These are phyloP conservation scores for Propsilocerus akamusi DNA, from an alignment of 1,140 invertebrate species.

Conservation along the genomic window DNA sequence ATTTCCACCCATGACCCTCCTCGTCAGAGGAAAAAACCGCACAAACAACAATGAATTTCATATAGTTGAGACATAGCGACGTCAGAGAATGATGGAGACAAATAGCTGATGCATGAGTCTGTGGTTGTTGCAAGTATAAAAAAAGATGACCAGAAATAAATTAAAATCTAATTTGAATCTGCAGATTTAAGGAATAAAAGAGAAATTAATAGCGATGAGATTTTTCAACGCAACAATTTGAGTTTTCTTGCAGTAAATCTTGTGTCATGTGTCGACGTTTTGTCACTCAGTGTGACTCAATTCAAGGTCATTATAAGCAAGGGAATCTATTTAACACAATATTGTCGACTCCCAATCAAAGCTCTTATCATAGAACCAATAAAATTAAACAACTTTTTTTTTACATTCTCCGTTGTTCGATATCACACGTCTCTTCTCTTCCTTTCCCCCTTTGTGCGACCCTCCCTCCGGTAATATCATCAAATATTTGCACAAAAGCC, in stretches of 20 bases:
- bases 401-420: too few relatives aligned
- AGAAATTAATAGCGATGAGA: too few relatives aligned
- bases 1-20: not conserved
- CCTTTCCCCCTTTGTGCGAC: not conserved
- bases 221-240: too few relatives aligned
- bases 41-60: not conserved
- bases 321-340: too few relatives aligned
- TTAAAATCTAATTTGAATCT: slow-evolving; percentile 1
- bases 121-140: too few relatives aligned
- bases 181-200: not conserved
- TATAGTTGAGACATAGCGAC: not conserved
- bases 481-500: slow-evolving; percentile 3
- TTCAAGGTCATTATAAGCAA: too few relatives aligned
- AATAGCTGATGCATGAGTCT: not conserved
- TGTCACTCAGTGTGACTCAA: too few relatives aligned
- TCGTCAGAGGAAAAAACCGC: not conserved
- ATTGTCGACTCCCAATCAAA: too few relatives aligned
- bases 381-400: too few relatives aligned
- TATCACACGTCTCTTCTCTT: not conserved
- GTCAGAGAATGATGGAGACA: slow-evolving; percentile 1
- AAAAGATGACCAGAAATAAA: not conserved
- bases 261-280: too few relatives aligned
- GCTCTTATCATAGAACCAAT: too few relatives aligned
- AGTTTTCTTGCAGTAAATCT: too few relatives aligned
- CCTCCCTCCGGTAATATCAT: not conserved